phyloP scores from a whole-genome alignment of 2,888 invertebrate species.

The Cerastis leucographa region DNA sequence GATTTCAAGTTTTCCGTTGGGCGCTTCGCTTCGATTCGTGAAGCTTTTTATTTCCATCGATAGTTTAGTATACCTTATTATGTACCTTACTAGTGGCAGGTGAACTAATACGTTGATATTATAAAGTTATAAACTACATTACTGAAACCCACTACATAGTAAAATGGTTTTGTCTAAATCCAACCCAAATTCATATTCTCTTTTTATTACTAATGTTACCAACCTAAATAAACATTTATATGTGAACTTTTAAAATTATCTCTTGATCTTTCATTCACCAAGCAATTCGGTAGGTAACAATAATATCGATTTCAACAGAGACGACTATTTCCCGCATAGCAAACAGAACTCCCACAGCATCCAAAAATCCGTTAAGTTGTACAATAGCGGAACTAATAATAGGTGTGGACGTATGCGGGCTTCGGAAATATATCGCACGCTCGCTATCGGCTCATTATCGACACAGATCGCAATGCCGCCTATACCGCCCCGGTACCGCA shows the following conservation, averaged over 20 bases:
- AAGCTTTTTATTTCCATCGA: neutral
- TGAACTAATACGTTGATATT: too few species aligned
- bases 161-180: neutral
- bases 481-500: slow-evolving; percentile 39
- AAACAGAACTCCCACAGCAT: slow-evolving; percentile 70
- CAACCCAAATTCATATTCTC: neutral
- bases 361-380: slow-evolving; percentile 67
- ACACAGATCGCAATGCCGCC: slow-evolving; percentile 56
- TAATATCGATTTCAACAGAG: slow-evolving; percentile 26
- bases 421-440: slow-evolving; percentile 62
- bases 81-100: neutral
- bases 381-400: slow-evolving; percentile 71
- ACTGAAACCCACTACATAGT: neutral
- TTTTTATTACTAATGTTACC: neutral
- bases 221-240: neutral
- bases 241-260: slow-evolving; percentile 8
- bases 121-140: neutral
- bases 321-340: slow-evolving; percentile 38
- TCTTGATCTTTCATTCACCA: neutral
- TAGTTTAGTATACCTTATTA: neutral
- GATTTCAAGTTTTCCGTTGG: slow-evolving; percentile 38
- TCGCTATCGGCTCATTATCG: slow-evolving; percentile 72
- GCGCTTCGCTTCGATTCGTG: neutral
- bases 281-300: neutral
- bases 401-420: slow-evolving; percentile 74